These are phyloP conservation scores for Planococcus citri DNA, from an alignment of 1,140 invertebrate genomes.

Conservation along the genomic window DNA sequence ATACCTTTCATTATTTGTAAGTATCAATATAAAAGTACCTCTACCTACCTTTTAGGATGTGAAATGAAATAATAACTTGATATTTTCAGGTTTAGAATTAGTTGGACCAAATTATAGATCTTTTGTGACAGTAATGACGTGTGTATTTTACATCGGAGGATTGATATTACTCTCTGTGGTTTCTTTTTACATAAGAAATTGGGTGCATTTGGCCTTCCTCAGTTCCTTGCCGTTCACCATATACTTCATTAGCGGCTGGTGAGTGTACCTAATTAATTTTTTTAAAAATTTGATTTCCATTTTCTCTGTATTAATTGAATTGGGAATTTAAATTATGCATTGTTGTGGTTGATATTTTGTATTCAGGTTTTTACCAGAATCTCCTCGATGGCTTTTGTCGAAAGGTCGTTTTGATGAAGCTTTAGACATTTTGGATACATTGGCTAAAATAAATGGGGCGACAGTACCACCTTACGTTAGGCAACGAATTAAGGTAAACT, in stretches of 20 bases:
- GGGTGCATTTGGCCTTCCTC: slow-evolving; percentile 60
- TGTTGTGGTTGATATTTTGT: slow-evolving; percentile 5
- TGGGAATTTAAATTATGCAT: too few relatives aligned
- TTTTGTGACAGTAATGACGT: slow-evolving; percentile 80
- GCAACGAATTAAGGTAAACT: slow-evolving; percentile 46
- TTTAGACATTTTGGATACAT: slow-evolving; percentile 54
- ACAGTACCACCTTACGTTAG: slow-evolving; percentile 57
- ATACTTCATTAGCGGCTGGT: slow-evolving; percentile 73
- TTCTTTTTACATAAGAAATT: slow-evolving; percentile 68
- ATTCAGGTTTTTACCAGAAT: slow-evolving; percentile 62
- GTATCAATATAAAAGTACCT: slow-evolving; percentile 30
- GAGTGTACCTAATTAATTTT: slow-evolving; percentile 27
- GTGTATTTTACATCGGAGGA: slow-evolving; percentile 75
- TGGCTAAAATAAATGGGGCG: slow-evolving; percentile 63
- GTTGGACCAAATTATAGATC: slow-evolving; percentile 81
- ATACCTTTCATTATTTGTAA: slow-evolving; percentile 89
- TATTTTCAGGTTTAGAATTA: slow-evolving; percentile 60
- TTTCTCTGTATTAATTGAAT: background rate
- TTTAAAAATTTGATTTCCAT: background rate
- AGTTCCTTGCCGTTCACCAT: slow-evolving; percentile 71
- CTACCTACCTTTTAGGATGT: slow-evolving; percentile 10
- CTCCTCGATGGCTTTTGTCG: slow-evolving; percentile 69
- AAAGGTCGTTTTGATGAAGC: slow-evolving; percentile 67
- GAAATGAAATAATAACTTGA: background rate
- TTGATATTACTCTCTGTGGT: slow-evolving; percentile 66